Conservation (phyloP, 2,888 invertebrate species). For the Hipparchia semele region DNA sequence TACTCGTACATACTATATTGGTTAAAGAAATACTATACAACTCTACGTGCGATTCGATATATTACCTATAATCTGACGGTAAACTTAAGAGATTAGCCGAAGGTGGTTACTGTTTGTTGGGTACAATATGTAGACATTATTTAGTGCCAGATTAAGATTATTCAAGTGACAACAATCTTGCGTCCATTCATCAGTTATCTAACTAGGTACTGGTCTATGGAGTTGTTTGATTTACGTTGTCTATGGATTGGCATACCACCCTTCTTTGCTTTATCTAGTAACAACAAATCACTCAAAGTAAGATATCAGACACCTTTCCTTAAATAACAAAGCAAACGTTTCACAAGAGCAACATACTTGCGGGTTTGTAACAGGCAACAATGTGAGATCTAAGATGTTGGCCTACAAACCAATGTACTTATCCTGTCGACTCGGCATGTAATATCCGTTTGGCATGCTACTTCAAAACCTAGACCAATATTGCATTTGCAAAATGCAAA, state of each 20-base stretch:
- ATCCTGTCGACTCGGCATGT: constrained; percentile 19
- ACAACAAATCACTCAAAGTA: constrained; percentile 4
- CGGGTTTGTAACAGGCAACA: constrained; percentile 33
- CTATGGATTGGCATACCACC: not conserved
- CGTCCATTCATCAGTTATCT: too few relatives aligned
- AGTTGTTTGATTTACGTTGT: not conserved
- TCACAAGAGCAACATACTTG: constrained; percentile 31
- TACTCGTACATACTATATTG: too few relatives aligned
- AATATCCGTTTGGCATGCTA: constrained; percentile 9
- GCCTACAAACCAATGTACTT: constrained; percentile 20
- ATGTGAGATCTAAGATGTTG: constrained; percentile 23
- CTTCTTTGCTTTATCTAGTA: constrained; percentile 9
- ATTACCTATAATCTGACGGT: too few relatives aligned
- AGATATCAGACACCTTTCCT: constrained; percentile 21
- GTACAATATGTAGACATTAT: too few relatives aligned
- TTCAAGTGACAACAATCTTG: too few relatives aligned
- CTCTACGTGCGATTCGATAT: too few relatives aligned
- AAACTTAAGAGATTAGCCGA: too few relatives aligned
- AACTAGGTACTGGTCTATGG: not conserved
- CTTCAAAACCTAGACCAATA: not conserved
- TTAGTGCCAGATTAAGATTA: too few relatives aligned
- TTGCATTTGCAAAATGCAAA: not conserved
- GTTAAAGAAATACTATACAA: too few relatives aligned
- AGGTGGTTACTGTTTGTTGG: too few relatives aligned
- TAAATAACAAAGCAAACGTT: constrained; percentile 31